Percentiles rank a stretch among this genome's conserved stretches.
These are phyloP conservation scores for Zaprionus obscuricornis DNA, from an alignment of 2,888 invertebrate species.

Conservation along the genomic window DNA sequence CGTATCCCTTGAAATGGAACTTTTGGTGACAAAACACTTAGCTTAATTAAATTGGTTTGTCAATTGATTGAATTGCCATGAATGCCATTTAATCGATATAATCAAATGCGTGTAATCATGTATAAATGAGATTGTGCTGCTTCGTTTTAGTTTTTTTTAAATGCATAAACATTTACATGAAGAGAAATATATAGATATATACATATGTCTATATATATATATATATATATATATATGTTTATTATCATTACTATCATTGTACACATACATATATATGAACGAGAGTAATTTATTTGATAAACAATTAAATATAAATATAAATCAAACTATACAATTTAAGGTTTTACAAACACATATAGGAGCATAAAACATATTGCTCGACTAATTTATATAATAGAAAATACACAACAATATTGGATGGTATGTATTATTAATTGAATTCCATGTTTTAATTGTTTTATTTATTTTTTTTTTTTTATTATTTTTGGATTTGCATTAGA, in stretches of 20 bases:
- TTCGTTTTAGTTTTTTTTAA: constrained; percentile 1
- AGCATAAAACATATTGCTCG: too few relatives aligned
- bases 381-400: constrained; percentile 5
- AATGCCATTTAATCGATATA: constrained; percentile 43
- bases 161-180: constrained; percentile 5
- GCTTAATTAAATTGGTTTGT: constrained; percentile 63
- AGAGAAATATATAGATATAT: constrained; percentile 15
- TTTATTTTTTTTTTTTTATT: constrained; percentile 27
- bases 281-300: too few relatives aligned
- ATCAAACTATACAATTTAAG: too few relatives aligned
- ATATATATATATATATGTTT: background rate
- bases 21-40: constrained; percentile 52
- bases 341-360: too few relatives aligned
- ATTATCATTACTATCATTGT: too few relatives aligned
- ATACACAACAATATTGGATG: constrained; percentile 1
- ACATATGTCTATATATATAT: background rate
- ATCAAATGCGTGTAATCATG: constrained; percentile 31
- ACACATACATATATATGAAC: too few relatives aligned
- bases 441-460: too few relatives aligned
- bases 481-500: constrained; percentile 32
- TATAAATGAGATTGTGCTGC: background rate
- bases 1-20: constrained; percentile 4
- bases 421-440: too few relatives aligned
- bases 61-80: constrained; percentile 33
- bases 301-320: too few relatives aligned